Percentiles rank a stretch among this genome's conserved stretches.
Conservation (phyloP, 2,797 vertebrate genomes). For the Takifugu ocellatus region DNA sequence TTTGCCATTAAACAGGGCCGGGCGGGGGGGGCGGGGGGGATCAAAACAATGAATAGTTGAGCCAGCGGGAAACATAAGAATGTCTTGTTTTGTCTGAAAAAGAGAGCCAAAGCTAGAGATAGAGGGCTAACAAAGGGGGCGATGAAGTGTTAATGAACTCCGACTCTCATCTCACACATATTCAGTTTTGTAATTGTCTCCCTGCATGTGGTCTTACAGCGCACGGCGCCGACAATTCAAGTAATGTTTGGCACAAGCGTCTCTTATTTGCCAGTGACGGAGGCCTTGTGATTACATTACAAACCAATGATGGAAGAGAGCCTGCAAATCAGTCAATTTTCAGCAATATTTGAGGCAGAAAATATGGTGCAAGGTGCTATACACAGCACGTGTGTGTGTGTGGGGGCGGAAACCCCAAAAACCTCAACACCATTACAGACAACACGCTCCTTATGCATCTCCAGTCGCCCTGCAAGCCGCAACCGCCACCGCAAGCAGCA, state of each 20-base stretch:
- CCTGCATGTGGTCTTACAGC: constrained; percentile 33
- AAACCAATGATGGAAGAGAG: constrained; percentile 11
- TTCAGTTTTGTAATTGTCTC: constrained; percentile 46
- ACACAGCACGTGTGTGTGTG: background rate
- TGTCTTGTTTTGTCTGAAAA: background rate
- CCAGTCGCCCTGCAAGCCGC: constrained; percentile 53
- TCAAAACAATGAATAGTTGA: constrained; percentile 24
- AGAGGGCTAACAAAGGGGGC: constrained; percentile 47
- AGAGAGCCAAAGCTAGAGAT: constrained; percentile 44
- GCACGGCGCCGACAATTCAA: constrained; percentile 19
- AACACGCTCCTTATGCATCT: constrained; percentile 53
- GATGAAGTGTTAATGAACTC: constrained; percentile 54
- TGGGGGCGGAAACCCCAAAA: constrained; percentile 13
- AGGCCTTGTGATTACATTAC: constrained; percentile 13
- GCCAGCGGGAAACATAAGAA: constrained; percentile 22
- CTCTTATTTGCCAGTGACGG: constrained; percentile 20
- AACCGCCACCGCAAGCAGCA: constrained; percentile 49
- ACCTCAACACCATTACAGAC: constrained; percentile 46
- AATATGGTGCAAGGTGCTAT: constrained; percentile 29
- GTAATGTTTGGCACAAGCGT: constrained; percentile 15
- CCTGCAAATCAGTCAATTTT: constrained; percentile 14
- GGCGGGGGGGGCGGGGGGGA: constrained; percentile 4
- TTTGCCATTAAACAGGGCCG: constrained; percentile 30
- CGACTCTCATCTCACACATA: constrained; percentile 45
- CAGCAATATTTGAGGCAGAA: constrained; percentile 19